These are phyloP conservation scores for Perizoma flavofasciatum DNA, from an alignment of 2,888 invertebrate genomes.

Conservation along the genomic window DNA sequence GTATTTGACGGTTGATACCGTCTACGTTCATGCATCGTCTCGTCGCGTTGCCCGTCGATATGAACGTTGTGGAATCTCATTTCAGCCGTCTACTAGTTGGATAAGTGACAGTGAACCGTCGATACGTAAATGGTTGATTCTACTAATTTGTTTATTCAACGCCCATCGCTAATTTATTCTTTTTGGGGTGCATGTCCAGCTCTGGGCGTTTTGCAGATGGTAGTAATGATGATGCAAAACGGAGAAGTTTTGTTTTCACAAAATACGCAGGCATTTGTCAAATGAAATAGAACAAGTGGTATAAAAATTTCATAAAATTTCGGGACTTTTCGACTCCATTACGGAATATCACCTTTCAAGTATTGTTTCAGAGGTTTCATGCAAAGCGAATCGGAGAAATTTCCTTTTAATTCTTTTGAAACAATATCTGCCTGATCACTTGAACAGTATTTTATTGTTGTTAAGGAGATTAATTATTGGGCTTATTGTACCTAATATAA, in stretches of 20 bases:
- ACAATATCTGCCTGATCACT: conserved; percentile 29
- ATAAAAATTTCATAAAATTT: conserved; percentile 31
- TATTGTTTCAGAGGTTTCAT: conserved; percentile 30
- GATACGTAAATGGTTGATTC: too few relatives aligned
- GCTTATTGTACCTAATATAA: too few relatives aligned
- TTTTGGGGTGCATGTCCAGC: too few relatives aligned
- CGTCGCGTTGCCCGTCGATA: too few relatives aligned
- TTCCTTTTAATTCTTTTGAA: conserved; percentile 31
- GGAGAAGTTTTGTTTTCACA: not conserved
- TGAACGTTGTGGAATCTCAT: too few relatives aligned
- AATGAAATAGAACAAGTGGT: conserved; percentile 17
- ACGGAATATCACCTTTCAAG: conserved; percentile 32
- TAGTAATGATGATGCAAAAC: not conserved
- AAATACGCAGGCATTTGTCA: conserved; percentile 20
- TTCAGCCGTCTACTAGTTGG: too few relatives aligned
- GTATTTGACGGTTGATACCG: too few relatives aligned
- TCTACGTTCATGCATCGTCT: too few relatives aligned
- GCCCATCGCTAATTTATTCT: too few relatives aligned
- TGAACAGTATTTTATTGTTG: conserved; percentile 23
- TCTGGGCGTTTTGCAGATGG: not conserved
- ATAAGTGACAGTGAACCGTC: too few relatives aligned
- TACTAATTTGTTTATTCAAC: too few relatives aligned
- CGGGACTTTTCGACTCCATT: conserved; percentile 34
- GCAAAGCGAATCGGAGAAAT: conserved; percentile 27
- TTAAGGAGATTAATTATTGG: not conserved